Evolutionary conservation across 2,113 vertebrate species (phyloP).

Genomic region (Leptobrachium ailaonicum): DNA sequence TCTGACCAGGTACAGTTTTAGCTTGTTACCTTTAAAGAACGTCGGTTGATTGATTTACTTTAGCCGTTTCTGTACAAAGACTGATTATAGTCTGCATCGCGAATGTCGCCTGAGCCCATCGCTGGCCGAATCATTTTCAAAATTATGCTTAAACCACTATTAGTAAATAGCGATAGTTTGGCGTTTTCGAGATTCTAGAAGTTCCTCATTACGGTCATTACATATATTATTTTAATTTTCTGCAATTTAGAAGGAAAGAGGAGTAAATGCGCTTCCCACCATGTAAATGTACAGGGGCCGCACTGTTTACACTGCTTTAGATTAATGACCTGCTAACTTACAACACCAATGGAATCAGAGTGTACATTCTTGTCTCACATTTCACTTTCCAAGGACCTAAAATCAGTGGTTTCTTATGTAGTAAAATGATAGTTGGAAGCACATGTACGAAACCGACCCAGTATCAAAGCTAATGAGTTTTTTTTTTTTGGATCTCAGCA

Average conservation of each 20-base stretch:
- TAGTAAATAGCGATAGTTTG: not conserved
- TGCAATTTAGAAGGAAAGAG: conserved; percentile 12
- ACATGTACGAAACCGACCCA: conserved; percentile 29
- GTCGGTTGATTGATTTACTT: not conserved
- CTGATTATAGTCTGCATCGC: not conserved
- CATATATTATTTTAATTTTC: conserved; percentile 36
- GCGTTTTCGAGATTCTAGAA: not conserved
- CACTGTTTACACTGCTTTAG: conserved; percentile 40
- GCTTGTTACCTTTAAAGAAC: not conserved
- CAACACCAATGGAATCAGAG: conserved; percentile 40
- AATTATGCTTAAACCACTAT: not conserved
- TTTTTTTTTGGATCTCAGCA: conserved; percentile 11
- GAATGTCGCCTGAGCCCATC: not conserved
- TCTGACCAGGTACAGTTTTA: not conserved
- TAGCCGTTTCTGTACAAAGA: not conserved
- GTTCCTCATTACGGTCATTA: not conserved
- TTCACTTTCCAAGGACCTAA: conserved; percentile 33
- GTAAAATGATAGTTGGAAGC: conserved; percentile 36
- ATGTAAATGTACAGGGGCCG: conserved; percentile 21
- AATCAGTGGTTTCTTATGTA: conserved; percentile 24
- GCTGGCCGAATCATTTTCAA: not conserved
- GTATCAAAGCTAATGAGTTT: conserved; percentile 45
- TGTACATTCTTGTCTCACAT: conserved; percentile 43
- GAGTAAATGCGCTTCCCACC: conserved; percentile 42
- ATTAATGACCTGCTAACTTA: conserved; percentile 48